Evolutionary conservation across 2,797 vertebrate genomes (phyloP).

Genomic region (Philypnodon macrostomus): DNA sequence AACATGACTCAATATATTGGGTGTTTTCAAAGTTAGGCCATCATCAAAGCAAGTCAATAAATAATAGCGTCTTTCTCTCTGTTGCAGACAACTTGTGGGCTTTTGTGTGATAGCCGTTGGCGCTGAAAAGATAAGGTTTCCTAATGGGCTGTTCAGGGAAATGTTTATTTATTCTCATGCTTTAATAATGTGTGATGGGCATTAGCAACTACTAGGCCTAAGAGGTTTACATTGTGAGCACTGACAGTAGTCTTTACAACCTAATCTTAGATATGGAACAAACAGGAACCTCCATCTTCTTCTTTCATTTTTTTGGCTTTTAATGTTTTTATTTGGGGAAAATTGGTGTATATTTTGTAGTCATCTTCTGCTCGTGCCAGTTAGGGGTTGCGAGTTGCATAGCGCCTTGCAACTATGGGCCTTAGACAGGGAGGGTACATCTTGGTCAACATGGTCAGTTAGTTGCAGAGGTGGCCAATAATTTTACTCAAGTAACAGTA

Average conservation of each 20-base stretch:
- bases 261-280: too few species aligned
- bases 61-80: constrained; percentile 31
- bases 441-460: too few species aligned
- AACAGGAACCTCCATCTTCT: too few species aligned
- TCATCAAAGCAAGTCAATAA: constrained; percentile 29
- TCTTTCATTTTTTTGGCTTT: too few species aligned
- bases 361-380: too few species aligned
- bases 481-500: too few species aligned
- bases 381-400: too few species aligned
- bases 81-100: constrained; percentile 40
- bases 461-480: too few species aligned
- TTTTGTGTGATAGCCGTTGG: constrained; percentile 51
- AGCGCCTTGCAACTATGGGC: too few species aligned
- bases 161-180: constrained; percentile 60
- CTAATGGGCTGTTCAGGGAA: constrained; percentile 70
- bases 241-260: constrained; percentile 30
- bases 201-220: constrained; percentile 34
- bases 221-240: constrained; percentile 47
- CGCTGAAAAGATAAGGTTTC: constrained; percentile 64
- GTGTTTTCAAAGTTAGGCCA: neutral
- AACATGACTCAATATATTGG: neutral
- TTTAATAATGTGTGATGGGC: constrained; percentile 53
- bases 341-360: too few species aligned
- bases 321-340: too few species aligned
- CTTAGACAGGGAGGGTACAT: too few species aligned